A percentile compares a stretch with the other conserved stretches of the same genome.
These are phyloP conservation scores for Leucoptera coffeella DNA, from an alignment of 2,888 invertebrate species.

Conservation along the genomic window DNA sequence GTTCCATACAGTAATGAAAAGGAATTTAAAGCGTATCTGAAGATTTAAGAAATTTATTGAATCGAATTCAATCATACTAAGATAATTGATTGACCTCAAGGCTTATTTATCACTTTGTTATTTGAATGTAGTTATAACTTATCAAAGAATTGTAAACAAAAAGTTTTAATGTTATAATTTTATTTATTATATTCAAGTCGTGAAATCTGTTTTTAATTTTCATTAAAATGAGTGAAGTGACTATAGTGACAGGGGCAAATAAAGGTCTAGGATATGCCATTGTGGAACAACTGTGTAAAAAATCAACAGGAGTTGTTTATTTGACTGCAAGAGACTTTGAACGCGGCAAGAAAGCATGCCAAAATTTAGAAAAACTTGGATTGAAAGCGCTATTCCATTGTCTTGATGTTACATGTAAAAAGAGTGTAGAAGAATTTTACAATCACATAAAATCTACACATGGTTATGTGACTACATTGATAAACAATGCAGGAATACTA, in stretches of 20 bases:
- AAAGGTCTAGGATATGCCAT: constrained; percentile 67
- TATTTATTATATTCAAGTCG: too few relatives aligned
- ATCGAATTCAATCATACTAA: too few relatives aligned
- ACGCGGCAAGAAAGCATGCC: constrained; percentile 53
- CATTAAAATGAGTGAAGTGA: constrained; percentile 22
- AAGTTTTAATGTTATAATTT: too few relatives aligned
- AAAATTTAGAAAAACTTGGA: constrained; percentile 42
- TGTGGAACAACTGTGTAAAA: constrained; percentile 58
- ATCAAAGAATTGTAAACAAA: too few relatives aligned
- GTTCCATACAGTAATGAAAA: too few relatives aligned
- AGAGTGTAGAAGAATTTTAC: constrained; percentile 51
- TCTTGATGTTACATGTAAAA: constrained; percentile 57
- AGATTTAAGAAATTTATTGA: too few relatives aligned
- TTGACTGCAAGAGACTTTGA: constrained; percentile 58
- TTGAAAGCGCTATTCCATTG: constrained; percentile 55
- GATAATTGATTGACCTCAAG: too few relatives aligned
- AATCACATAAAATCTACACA: constrained; percentile 48
- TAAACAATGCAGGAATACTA: constrained; percentile 66
- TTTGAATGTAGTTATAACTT: too few relatives aligned
- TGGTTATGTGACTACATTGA: constrained; percentile 60
- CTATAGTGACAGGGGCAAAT: constrained; percentile 63
- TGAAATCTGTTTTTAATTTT: too few relatives aligned
- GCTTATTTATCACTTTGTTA: too few relatives aligned
- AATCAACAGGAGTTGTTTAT: constrained; percentile 61
- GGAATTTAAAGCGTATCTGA: too few relatives aligned